Evolutionary conservation across 2,888 invertebrate species (phyloP).

Genomic region (Lycocerus yunnanus): DNA sequence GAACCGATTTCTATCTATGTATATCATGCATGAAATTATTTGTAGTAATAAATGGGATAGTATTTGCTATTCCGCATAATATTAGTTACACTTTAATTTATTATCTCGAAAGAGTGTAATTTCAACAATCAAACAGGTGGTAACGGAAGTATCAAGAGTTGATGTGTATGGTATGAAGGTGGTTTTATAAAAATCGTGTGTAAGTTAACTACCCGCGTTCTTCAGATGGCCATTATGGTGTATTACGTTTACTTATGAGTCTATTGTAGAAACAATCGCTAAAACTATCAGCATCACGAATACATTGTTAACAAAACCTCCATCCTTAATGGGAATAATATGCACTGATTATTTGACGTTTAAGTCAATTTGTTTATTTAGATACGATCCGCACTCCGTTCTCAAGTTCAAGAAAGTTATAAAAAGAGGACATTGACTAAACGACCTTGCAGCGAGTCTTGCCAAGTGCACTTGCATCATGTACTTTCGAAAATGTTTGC

Average conservation of each 20-base stretch:
- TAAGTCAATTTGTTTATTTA: conserved; percentile 29
- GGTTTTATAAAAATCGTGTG: neutral
- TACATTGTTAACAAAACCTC: conserved; percentile 18
- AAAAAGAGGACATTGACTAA: conserved; percentile 51
- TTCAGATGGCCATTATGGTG: neutral
- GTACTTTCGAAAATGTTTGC: neutral
- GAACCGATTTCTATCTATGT: neutral
- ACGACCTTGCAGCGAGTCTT: conserved; percentile 42
- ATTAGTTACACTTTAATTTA: neutral
- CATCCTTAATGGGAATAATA: conserved; percentile 23
- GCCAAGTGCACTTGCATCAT: conserved; percentile 11
- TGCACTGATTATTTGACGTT: conserved; percentile 21
- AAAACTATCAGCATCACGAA: conserved; percentile 25
- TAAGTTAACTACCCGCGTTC: neutral
- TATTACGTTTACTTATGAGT: conserved; percentile 8
- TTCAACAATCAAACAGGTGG: neutral
- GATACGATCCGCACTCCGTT: conserved; percentile 44
- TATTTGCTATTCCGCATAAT: neutral
- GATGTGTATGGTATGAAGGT: neutral
- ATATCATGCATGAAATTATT: neutral
- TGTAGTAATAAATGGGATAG: neutral
- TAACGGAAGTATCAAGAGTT: neutral
- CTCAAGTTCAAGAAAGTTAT: conserved; percentile 50
- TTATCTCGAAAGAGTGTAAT: neutral
- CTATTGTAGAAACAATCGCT: conserved; percentile 13